Evolutionary conservation across 2,797 vertebrate species (phyloP).

Genomic region (Echeneis naucrates): DNA sequence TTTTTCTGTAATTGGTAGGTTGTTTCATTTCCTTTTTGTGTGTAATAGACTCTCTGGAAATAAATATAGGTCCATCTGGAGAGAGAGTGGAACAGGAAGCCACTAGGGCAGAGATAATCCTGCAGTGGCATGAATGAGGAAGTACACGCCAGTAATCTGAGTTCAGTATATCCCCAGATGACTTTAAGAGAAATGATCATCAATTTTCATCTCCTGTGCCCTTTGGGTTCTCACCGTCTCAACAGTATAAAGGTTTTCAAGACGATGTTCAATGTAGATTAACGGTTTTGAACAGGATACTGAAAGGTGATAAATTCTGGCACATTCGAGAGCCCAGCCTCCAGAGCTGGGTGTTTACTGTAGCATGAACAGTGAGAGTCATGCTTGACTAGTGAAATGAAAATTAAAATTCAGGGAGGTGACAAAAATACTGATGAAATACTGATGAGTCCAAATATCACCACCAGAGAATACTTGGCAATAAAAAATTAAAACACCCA

Average conservation of each 20-base stretch:
- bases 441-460: background rate
- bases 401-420: constrained; percentile 1
- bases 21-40: constrained; percentile 51
- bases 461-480: background rate
- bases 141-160: constrained; percentile 53
- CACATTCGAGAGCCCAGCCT: constrained; percentile 16
- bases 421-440: background rate
- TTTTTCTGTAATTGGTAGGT: constrained; percentile 58
- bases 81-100: constrained; percentile 54
- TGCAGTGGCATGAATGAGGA: constrained; percentile 38
- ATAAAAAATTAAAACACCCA: background rate
- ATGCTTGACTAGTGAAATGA: constrained; percentile 21
- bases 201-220: constrained; percentile 42
- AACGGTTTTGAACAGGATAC: constrained; percentile 14
- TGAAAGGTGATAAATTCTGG: constrained; percentile 28
- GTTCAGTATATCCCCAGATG: constrained; percentile 44
- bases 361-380: constrained; percentile 8
- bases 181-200: constrained; percentile 36
- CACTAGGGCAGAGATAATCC: constrained; percentile 67
- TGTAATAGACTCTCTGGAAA: constrained; percentile 57
- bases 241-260: constrained; percentile 31
- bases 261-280: constrained; percentile 11
- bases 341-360: background rate
- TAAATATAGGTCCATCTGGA: constrained; percentile 57
- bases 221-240: constrained; percentile 25